These are phyloP conservation scores for Archips xylosteana DNA, from an alignment of 2,888 invertebrate genomes.

Conservation along the genomic window DNA sequence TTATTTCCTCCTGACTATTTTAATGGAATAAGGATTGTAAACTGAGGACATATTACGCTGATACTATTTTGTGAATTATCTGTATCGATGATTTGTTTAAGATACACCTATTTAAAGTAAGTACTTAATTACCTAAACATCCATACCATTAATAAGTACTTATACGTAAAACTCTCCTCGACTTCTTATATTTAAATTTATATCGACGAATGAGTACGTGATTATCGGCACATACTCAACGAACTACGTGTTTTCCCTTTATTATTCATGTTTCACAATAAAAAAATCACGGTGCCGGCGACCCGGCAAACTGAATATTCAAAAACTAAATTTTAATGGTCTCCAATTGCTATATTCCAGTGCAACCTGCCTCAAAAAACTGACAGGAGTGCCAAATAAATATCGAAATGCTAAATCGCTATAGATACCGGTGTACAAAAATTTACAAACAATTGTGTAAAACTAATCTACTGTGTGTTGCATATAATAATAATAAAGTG, in stretches of 20 bases:
- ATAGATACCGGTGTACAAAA: too few species aligned
- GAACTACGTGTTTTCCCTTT: background rate
- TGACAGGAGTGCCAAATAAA: background rate
- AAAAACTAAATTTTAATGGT: conserved; percentile 35
- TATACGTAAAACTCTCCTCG: background rate
- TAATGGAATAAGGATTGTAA: background rate
- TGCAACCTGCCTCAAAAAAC: background rate
- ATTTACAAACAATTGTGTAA: too few species aligned
- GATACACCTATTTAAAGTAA: too few species aligned
- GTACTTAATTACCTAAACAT: too few species aligned
- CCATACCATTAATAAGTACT: too few species aligned
- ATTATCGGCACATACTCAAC: background rate
- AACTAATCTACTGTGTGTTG: too few species aligned
- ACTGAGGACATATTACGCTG: background rate
- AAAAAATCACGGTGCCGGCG: conserved; percentile 8
- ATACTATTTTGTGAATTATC: background rate
- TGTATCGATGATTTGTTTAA: too few species aligned
- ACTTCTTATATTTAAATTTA: background rate
- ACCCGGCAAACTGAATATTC: conserved; percentile 28
- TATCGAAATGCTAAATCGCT: background rate
- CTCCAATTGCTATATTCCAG: conserved; percentile 8
- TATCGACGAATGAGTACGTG: background rate
- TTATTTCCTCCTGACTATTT: background rate
- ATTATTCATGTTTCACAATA: background rate
- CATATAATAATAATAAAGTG: too few species aligned